A percentile compares a stretch with the other conserved stretches of the same genome.
Conservation (phyloP, 2,888 invertebrate genomes). For the Ethmia dodecea region DNA sequence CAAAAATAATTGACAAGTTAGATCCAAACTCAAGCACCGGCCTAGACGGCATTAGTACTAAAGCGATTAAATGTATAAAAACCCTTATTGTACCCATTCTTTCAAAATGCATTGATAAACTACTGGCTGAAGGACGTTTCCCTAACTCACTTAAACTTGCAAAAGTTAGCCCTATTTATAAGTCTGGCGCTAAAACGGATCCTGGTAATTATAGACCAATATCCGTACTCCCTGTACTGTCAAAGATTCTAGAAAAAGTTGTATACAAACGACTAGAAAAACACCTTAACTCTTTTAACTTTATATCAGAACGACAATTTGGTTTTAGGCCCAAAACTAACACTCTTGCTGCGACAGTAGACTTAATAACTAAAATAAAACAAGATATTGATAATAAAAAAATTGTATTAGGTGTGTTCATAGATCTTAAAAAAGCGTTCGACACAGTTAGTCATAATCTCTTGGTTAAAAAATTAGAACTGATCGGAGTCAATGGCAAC, state of each 20-base stretch:
- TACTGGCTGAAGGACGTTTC: neutral
- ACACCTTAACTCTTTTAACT: neutral
- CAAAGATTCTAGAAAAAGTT: neutral
- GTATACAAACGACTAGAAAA: neutral
- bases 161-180: neutral
- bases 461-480: neutral
- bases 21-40: neutral
- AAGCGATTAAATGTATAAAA: neutral
- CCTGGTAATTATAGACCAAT: slow-evolving; percentile 1
- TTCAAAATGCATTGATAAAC: neutral
- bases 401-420: neutral
- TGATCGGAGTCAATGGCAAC: neutral
- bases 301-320: neutral
- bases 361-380: neutral
- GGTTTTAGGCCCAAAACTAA: neutral
- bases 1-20: neutral
- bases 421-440: neutral
- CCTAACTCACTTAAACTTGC: neutral
- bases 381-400: neutral
- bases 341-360: neutral
- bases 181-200: neutral
- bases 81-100: neutral
- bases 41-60: neutral
- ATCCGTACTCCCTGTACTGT: neutral
- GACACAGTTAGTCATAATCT: too few relatives aligned